phyloP scores from a whole-genome alignment of 2,113 vertebrate species.

The Carassius carassius region DNA sequence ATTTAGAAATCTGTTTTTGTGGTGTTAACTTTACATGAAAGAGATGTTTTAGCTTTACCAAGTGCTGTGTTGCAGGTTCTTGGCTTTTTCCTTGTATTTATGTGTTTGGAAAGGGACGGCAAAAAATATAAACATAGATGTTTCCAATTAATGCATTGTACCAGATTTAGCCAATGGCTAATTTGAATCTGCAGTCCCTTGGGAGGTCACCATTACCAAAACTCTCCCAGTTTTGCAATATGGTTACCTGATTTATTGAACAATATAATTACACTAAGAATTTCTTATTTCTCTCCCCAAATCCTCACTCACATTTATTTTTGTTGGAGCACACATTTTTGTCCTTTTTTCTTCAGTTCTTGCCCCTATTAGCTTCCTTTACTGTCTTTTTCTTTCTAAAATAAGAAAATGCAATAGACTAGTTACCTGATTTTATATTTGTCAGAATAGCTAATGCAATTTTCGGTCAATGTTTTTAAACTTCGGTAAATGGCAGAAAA shows the following conservation, averaged over 20 bases:
- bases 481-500: too few relatives aligned
- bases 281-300: neutral
- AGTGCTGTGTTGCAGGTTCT: neutral
- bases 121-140: too few relatives aligned
- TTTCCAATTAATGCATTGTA: neutral
- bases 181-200: too few relatives aligned
- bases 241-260: too few relatives aligned
- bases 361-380: neutral
- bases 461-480: too few relatives aligned
- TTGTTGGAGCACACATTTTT: neutral
- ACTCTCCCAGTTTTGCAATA: too few relatives aligned
- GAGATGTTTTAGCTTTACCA: neutral
- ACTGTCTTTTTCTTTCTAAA: neutral
- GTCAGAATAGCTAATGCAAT: too few relatives aligned
- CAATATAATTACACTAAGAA: neutral
- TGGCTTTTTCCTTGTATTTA: neutral
- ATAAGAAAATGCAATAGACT: neutral
- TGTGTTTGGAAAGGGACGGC: neutral
- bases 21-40: neutral
- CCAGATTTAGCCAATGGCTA: too few relatives aligned
- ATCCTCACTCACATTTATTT: neutral
- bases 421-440: too few relatives aligned
- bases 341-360: neutral
- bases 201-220: too few relatives aligned
- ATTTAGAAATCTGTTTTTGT: neutral